phyloP scores from a whole-genome alignment of 2,888 invertebrate genomes.

The Cheilosia soror region DNA sequence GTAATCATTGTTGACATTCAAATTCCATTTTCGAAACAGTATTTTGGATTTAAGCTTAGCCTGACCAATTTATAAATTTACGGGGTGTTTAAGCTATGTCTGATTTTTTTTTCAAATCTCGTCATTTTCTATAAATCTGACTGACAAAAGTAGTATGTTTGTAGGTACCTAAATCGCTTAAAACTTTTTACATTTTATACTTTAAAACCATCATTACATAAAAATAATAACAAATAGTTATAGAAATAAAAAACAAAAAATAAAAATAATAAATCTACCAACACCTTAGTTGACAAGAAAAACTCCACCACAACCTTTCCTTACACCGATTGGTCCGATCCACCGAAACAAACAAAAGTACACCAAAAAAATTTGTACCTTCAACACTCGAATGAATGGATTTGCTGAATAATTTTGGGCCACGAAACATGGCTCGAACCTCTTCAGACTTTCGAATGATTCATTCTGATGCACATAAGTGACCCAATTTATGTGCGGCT shows the following conservation, averaged over 20 bases:
- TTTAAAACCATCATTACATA: not conserved
- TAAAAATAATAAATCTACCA: constrained; percentile 37
- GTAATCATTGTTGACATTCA: no score
- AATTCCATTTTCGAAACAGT: no score
- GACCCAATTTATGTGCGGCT: constrained; percentile 93
- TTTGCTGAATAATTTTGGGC: constrained; percentile 37
- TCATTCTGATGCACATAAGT: constrained; percentile 79
- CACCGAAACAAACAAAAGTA: constrained; percentile 21
- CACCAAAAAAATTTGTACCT: constrained; percentile 39
- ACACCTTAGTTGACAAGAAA: constrained; percentile 40
- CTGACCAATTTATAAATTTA: no score
- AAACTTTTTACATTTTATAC: no score
- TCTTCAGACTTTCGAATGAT: constrained; percentile 76
- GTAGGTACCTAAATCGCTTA: no score
- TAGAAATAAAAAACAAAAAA: not conserved
- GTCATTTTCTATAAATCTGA: no score
- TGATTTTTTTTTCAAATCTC: no score
- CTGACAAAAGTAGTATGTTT: no score
- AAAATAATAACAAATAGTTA: not conserved
- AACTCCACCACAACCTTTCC: constrained; percentile 5
- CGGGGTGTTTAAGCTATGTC: no score
- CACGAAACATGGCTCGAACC: constrained; percentile 69
- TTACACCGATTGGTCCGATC: constrained; percentile 13
- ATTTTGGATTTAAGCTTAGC: no score
- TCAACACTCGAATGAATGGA: constrained; percentile 57